Evolutionary conservation across 2,888 invertebrate genomes (phyloP), one percentile per base, ranked within the genome.

Genomic region (Mactromeris polynyma): DNA sequence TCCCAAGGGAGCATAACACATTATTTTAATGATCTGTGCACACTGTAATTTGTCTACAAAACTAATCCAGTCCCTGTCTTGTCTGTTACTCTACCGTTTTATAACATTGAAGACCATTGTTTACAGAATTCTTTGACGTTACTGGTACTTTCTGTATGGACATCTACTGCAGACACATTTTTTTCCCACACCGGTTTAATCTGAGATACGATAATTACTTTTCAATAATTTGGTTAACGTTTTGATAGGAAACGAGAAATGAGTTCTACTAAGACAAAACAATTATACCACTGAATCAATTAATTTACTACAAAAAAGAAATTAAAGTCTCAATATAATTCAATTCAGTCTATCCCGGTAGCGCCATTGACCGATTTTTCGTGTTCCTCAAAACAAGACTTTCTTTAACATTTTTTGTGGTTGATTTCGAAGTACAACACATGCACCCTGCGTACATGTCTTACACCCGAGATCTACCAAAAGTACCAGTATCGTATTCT

Each of bases 21-120:
- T 73, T 73, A 73, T 73, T 73, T 33, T 73, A 73, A 73, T 73
- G 73, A 33, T 73, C 33, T 19, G 73, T 33, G 73, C 33, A 33
- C 0, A 14, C 73, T 36, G 36, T 33, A 73, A 73, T 73, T 73
- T 33, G 73, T 73, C 73, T 73, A 73, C 73, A 33, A 36, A 73
- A 73, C 73, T 73, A 73, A 73, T 73, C 73, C 33, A 73, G 36
- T 2, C 73, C 19, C 73, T 73, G 58, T n/a, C n/a, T 21, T 17
- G 4, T 36, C 33, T 73, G 1, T 2, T 26, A n/a, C 21, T 64
- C 36, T 73, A 36, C 73, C 2, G 19, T 36, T 73, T 1, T 19
- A 4, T 33, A 33, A 17, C n/a, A 73, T 33, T 36, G 36, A 4
- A 4, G 6, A 33, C 73, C 14, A 7, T 73, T 19, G 73, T 33